Evolutionary conservation across 2,888 invertebrate species (phyloP), one percentile per base, ranked within the genome.

Genomic region (Heliconius charithonia): DNA sequence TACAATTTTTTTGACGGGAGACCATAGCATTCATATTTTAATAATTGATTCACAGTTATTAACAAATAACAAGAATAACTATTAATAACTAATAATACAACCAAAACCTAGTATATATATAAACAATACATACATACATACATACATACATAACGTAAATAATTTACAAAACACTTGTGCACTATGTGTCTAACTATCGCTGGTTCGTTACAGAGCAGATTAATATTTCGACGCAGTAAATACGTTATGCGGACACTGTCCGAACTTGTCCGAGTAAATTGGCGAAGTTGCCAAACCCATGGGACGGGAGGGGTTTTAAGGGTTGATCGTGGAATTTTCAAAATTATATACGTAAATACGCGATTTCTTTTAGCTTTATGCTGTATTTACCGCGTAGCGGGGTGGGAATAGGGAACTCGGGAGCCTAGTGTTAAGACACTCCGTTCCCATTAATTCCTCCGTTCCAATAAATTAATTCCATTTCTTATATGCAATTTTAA

Each of bases 201-300:
- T 84, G 86, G 86, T 91, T 93, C 92, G 92, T 94, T 93, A 94
- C 90, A 85, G 86, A 84, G 84, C 82, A 88, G 91, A 95, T 94
- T 93, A 94, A 95, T 95, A 95, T 94, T 95, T 93, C 93, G 93
- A 86, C 86, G 88, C 89, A 88, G 91, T 95, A 93, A 94, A 94
- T 95, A 93, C 91, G 90, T 95, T 92, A 94, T 92, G 89, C 88
- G 92, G 93, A 91, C 93, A 91, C 87, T 87, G 88, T 86, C 84
- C 85, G 86, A 92, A 93, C 89, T 93, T 92, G 90, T 87, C 85
- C 86, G 81, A 87, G 86, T 88, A 92, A 94, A 93, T 93, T 94
- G 92, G 91, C 88, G 89, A 93, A 94, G 91, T 94, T 94, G 88
- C 82, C 90, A 90, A 81, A 93, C 92, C 93, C 90, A 4, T 80